phyloP scores from a whole-genome alignment of 2,888 invertebrate genomes.

The Agelastica alni region DNA sequence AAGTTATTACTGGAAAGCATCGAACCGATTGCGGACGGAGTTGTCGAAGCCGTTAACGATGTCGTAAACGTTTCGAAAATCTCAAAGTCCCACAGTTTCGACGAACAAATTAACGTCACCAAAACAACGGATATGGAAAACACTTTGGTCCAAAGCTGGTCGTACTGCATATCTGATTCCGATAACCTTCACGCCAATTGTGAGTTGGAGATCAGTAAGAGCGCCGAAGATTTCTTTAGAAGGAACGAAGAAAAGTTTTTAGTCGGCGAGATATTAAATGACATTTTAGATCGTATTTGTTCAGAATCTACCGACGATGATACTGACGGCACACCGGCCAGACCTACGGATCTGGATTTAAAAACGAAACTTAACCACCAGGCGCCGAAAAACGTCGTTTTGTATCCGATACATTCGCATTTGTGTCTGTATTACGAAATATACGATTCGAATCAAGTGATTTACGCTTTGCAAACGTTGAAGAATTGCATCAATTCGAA shows the following conservation, averaged over 20 bases:
- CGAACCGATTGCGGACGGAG: slow-evolving; percentile 53
- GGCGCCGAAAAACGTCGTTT: slow-evolving; percentile 51
- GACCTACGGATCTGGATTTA: slow-evolving; percentile 46
- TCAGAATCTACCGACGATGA: slow-evolving; percentile 41
- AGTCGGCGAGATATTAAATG: slow-evolving; percentile 63
- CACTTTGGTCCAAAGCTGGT: slow-evolving; percentile 63
- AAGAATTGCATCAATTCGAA: slow-evolving; percentile 72
- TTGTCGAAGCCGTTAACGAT: slow-evolving; percentile 39
- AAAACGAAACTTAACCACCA: slow-evolving; percentile 42
- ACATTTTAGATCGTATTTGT: slow-evolving; percentile 62
- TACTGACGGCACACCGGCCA: slow-evolving; percentile 20
- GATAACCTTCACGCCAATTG: slow-evolving; percentile 50
- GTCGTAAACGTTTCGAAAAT: slow-evolving; percentile 34
- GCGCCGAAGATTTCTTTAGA: slow-evolving; percentile 71
- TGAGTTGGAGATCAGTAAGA: slow-evolving; percentile 63
- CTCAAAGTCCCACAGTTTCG: slow-evolving; percentile 55
- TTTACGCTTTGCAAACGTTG: slow-evolving; percentile 76
- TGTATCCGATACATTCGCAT: slow-evolving; percentile 82
- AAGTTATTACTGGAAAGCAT: slow-evolving; percentile 50
- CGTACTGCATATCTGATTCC: slow-evolving; percentile 57
- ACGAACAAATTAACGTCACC: slow-evolving; percentile 51
- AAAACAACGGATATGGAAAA: slow-evolving; percentile 55
- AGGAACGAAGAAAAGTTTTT: slow-evolving; percentile 57
- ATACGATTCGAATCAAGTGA: slow-evolving; percentile 73
- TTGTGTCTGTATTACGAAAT: slow-evolving; percentile 80